Evolutionary conservation across 2,113 vertebrate genomes (phyloP).

Genomic region (Colistium nudipinnis): DNA sequence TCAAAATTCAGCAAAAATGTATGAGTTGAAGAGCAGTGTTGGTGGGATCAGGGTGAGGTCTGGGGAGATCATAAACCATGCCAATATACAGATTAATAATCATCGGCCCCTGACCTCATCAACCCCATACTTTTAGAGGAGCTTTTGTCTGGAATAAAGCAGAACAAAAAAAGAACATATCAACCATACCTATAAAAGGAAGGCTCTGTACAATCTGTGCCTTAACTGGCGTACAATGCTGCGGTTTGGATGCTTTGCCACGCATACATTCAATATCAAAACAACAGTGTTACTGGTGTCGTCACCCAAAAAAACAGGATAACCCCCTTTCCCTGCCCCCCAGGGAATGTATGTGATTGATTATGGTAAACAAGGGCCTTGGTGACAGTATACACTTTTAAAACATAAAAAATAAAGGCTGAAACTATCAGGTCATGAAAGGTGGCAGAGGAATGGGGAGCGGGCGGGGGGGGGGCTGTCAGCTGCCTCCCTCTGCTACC

Average conservation of each 20-base stretch:
- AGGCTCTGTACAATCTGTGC: constrained; percentile 39
- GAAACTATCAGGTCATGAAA: constrained; percentile 33
- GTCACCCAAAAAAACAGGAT: constrained; percentile 37
- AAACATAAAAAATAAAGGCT: constrained; percentile 37
- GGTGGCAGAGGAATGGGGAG: constrained; percentile 40
- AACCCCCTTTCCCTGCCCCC: not conserved
- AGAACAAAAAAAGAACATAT: not conserved
- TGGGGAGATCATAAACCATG: constrained; percentile 40
- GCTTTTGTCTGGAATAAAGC: constrained; percentile 19
- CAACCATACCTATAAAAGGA: no score
- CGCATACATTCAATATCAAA: constrained; percentile 78
- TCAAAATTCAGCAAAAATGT: constrained; percentile 6
- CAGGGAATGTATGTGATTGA: constrained; percentile 67
- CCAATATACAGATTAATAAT: constrained; percentile 62
- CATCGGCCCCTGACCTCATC: constrained; percentile 32
- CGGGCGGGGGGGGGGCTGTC: not conserved
- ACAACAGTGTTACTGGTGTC: constrained; percentile 70
- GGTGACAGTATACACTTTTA: constrained; percentile 41
- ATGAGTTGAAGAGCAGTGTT: constrained; percentile 9
- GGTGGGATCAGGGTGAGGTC: constrained; percentile 22
- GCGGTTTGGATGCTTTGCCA: constrained; percentile 31
- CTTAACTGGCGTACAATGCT: constrained; percentile 20
- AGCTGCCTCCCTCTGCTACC: constrained; percentile 33
- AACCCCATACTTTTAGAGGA: not conserved
- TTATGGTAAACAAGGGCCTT: constrained; percentile 47